Conservation (phyloP, 2,888 invertebrate genomes). For the Agonopterix alstromeriana region DNA sequence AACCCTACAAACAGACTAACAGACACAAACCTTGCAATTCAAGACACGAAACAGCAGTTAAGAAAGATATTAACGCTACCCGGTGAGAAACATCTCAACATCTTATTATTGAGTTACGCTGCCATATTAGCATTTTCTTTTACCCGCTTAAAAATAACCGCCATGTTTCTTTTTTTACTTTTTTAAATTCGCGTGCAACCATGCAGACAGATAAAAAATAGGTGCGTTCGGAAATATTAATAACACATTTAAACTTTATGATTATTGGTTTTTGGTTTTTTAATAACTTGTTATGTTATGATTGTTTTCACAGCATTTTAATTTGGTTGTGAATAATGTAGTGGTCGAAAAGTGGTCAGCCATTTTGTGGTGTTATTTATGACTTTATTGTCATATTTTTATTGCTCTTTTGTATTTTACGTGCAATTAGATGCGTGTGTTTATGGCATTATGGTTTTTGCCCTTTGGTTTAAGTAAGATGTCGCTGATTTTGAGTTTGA, state of each 20-base stretch:
- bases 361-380: too few relatives aligned
- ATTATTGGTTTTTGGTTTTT: conserved; percentile 9
- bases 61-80: conserved; percentile 17
- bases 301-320: conserved; percentile 4
- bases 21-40: conserved; percentile 7
- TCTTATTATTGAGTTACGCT: conserved; percentile 11
- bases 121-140: conserved; percentile 29
- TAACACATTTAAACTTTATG: conserved; percentile 9
- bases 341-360: background rate
- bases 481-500: too few relatives aligned
- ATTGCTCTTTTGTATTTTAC: background rate
- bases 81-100: conserved; percentile 10
- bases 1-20: background rate
- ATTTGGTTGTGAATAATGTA: conserved; percentile 2
- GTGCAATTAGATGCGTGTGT: background rate
- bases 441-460: background rate
- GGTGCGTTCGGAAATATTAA: conserved; percentile 6
- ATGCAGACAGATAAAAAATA: conserved; percentile 10
- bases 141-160: conserved; percentile 10
- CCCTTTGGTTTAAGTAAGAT: too few relatives aligned
- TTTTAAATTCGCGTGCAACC: conserved; percentile 10
- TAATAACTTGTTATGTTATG: conserved; percentile 2
- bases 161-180: conserved; percentile 12
- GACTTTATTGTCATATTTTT: background rate
- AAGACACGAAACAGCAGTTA: conserved; percentile 12